These are phyloP conservation scores for Chroicocephalus ridibundus DNA, from an alignment of 2,113 vertebrate species.

Conservation along the genomic window DNA sequence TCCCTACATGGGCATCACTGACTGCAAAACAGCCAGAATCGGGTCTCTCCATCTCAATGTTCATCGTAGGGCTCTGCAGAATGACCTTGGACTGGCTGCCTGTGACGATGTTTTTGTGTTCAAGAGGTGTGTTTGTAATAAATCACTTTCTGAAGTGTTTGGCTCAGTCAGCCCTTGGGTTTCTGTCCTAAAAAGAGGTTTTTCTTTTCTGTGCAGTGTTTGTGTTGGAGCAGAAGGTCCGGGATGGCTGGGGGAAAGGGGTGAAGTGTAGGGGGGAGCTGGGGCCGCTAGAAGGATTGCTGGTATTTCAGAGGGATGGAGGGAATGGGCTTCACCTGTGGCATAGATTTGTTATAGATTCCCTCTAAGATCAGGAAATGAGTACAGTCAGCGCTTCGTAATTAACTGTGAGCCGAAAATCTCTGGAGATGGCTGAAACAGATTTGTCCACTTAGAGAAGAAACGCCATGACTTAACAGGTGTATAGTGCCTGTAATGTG, in stretches of 20 bases:
- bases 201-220: background rate
- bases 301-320: background rate
- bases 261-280: background rate
- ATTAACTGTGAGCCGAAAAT: slow-evolving; percentile 55
- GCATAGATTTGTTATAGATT: slow-evolving; percentile 30
- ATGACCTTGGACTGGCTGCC: background rate
- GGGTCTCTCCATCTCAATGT: background rate
- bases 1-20: background rate
- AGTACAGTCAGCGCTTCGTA: slow-evolving; percentile 33
- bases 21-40: background rate
- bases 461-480: slow-evolving; percentile 46
- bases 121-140: background rate
- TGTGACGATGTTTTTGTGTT: background rate
- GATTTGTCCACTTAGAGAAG: slow-evolving; percentile 57
- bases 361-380: slow-evolving; percentile 55
- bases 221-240: background rate
- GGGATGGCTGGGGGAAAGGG: background rate
- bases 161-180: background rate
- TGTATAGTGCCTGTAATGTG: slow-evolving; percentile 49
- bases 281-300: background rate
- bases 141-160: background rate
- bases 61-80: background rate
- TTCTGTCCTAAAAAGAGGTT: background rate
- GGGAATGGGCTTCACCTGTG: slow-evolving; percentile 12
- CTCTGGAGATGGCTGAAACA: slow-evolving; percentile 58